A percentile compares a stretch with the other conserved stretches of the same genome.
phyloP scores from a whole-genome alignment of 2,888 invertebrate genomes.

The Strigamia crassipes region DNA sequence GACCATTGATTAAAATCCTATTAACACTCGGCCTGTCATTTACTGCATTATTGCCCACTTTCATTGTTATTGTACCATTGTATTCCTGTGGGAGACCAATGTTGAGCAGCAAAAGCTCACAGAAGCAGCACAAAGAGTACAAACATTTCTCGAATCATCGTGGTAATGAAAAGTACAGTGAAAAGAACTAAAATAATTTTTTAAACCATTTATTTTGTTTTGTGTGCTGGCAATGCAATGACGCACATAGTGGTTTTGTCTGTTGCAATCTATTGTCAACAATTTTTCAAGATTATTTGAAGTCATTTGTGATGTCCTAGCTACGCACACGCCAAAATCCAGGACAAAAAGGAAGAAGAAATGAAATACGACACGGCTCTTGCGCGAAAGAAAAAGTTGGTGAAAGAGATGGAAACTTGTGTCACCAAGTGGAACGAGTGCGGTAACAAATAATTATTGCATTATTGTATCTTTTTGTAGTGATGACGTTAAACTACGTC shows the following conservation, averaged over 20 bases:
- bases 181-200: neutral
- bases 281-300: neutral
- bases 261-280: neutral
- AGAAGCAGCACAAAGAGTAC: neutral
- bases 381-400: too few relatives aligned
- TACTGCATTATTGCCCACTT: neutral
- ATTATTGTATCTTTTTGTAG: neutral
- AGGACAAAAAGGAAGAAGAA: too few relatives aligned
- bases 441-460: neutral
- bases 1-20: neutral
- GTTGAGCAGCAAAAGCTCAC: neutral
- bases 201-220: neutral
- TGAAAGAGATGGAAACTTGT: too few relatives aligned
- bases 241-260: too few relatives aligned
- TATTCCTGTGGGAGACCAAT: neutral
- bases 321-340: too few relatives aligned
- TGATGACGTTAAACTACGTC: too few relatives aligned
- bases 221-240: too few relatives aligned
- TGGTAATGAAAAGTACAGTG: neutral
- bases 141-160: neutral
- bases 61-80: neutral
- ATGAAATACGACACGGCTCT: too few relatives aligned
- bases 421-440: too few relatives aligned
- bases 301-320: too few relatives aligned
- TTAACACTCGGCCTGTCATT: neutral